Conservation (phyloP, 92 coral and sea anemone species). For the Bergia puertoricense region DNA sequence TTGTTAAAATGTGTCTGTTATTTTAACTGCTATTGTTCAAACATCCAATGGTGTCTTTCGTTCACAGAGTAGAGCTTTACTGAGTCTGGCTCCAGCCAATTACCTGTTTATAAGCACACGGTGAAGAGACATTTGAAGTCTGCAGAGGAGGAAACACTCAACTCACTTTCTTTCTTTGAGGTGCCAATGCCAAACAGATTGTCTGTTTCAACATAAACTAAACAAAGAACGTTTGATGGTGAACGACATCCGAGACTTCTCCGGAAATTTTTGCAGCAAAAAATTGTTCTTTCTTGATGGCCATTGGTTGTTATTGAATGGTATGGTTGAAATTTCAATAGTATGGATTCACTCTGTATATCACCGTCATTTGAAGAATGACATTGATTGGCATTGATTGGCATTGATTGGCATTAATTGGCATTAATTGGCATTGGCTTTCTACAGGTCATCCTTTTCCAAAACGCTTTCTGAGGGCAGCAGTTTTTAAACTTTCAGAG, state of each 20-base stretch:
- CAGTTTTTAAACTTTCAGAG: too few relatives aligned
- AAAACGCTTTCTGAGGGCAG: too few relatives aligned
- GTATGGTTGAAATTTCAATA: constrained; percentile 46
- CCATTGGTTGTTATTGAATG: constrained; percentile 30
- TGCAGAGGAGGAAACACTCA: constrained; percentile 16
- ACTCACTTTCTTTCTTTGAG: constrained; percentile 27
- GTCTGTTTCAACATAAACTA: constrained; percentile 35
- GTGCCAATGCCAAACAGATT: constrained; percentile 44
- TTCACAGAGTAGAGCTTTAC: too few relatives aligned
- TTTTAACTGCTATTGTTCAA: too few relatives aligned
- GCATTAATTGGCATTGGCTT: background rate
- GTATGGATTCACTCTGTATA: constrained; percentile 22
- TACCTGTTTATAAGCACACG: too few relatives aligned
- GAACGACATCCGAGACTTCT: constrained; percentile 35
- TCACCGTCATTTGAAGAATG: constrained; percentile 31
- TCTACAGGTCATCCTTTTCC: too few relatives aligned
- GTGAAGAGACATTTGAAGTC: too few relatives aligned
- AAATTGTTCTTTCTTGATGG: constrained; percentile 37
- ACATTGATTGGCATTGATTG: background rate
- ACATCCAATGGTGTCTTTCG: too few relatives aligned
- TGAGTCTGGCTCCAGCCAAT: too few relatives aligned
- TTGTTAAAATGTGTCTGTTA: too few relatives aligned
- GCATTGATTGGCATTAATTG: background rate
- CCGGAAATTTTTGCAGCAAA: constrained; percentile 46
- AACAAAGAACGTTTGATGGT: constrained; percentile 35